Evolutionary conservation across 2,113 vertebrate species (phyloP).

Genomic region (Syrrhaptes paradoxus): DNA sequence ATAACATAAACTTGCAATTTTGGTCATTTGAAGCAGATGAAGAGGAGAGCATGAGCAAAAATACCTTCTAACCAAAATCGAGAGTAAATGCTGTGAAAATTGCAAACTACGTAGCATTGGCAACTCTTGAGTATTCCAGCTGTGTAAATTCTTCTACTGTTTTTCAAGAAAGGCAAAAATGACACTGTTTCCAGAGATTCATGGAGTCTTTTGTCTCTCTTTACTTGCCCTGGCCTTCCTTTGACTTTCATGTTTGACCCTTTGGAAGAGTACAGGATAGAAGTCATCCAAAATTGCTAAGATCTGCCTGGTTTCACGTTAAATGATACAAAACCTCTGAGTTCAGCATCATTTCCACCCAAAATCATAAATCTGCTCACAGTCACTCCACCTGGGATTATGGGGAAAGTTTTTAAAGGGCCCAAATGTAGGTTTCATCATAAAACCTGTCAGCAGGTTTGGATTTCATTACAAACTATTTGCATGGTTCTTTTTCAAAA

Average conservation of each 20-base stretch:
- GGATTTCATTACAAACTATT: not conserved
- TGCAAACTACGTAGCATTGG: not conserved
- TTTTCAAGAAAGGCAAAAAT: not conserved
- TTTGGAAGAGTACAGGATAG: not conserved
- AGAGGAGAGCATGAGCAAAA: not conserved
- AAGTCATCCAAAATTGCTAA: not conserved
- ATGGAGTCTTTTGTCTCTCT: not conserved
- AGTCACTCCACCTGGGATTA: not conserved
- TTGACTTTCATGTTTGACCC: not conserved
- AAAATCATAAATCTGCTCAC: constrained; percentile 13
- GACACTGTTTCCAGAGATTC: not conserved
- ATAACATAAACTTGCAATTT: not conserved
- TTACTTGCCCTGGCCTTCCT: not conserved
- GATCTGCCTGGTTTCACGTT: constrained; percentile 17
- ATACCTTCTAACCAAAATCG: not conserved
- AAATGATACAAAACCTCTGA: not conserved
- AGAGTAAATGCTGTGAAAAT: not conserved
- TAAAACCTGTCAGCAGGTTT: constrained; percentile 35
- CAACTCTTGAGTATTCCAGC: not conserved
- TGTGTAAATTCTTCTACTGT: not conserved
- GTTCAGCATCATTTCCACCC: constrained; percentile 29
- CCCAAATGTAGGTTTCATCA: not conserved
- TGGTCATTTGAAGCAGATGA: not conserved
- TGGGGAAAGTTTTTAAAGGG: constrained; percentile 1
- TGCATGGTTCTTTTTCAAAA: not conserved